Base-by-base conservation (phyloP, 2,888 invertebrate species). In the Idaea dimidiata region DNA sequence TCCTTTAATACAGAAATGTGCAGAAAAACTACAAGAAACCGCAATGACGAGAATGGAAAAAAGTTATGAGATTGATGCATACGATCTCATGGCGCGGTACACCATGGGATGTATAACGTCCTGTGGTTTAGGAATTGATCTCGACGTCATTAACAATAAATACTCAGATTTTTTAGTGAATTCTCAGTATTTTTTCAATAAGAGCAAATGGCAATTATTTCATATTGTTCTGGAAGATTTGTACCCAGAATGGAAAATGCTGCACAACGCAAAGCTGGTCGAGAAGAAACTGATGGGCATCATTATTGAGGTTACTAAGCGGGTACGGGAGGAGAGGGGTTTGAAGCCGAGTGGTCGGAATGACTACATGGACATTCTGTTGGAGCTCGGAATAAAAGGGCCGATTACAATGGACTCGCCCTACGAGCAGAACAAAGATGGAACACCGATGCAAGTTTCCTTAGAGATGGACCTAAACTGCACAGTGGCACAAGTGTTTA, bases 51-150 rank as follows among this genome's bases (percentile, higher is more conserved):
- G 14, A 43, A 7, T 63, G n/a, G 55, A 60, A 16, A n/a, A 59
- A 54, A 59, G 57, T 58, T 8, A 65, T 5, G 57, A 63, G 16
- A 66, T 72, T 5, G 62, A 67, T 61, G 77, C 64, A 62, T 80
- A 77, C 3, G 80, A 81, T 10, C 69, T 83, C 6, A 78, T 82
- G 78, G 77, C 78, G 6, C 70, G 80, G 6, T 80, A 73, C 61
- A 80, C 78, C 10, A 73, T 76, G 0, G 74, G 79, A 60, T 75
- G 77, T 43, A 79, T 81, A 32, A 81, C 77, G 5, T 74, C 78
- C 5, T 78, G 78, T 31, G 81, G 77, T 4, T 82, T 81, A 33
- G 81, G 83, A 0, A 66, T 82, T 7, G 66, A 69, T 16, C 53
- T 72, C 0, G 62, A 70, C 32, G 61, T 64, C 0, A 56, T 70